Conservation (phyloP, 1,140 invertebrate genomes). For the Cotesia glomerata region DNA sequence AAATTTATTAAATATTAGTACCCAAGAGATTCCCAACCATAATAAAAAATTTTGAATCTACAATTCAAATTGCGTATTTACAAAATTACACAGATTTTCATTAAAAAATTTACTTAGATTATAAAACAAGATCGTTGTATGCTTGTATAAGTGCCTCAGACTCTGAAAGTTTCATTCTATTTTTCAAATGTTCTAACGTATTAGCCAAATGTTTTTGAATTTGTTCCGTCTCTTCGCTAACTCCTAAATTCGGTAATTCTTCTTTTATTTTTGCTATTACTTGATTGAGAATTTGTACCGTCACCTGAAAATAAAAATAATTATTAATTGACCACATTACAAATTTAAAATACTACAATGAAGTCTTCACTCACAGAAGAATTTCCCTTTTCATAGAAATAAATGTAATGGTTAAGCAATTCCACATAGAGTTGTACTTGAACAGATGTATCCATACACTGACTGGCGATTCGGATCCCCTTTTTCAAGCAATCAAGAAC, state of each 20-base stretch:
- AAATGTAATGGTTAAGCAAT: constrained; percentile 92
- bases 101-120: constrained; percentile 33
- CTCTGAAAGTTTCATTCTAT: constrained; percentile 70
- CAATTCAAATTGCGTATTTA: constrained; percentile 36
- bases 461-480: constrained; percentile 90
- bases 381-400: constrained; percentile 94
- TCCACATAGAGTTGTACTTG: constrained; percentile 96
- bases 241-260: constrained; percentile 89
- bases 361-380: constrained; percentile 64
- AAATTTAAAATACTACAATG: neutral
- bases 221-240: constrained; percentile 93
- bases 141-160: constrained; percentile 65
- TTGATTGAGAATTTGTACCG: constrained; percentile 79
- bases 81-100: constrained; percentile 39
- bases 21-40: neutral
- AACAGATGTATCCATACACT: constrained; percentile 97
- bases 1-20: neutral
- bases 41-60: neutral
- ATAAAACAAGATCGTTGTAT: constrained; percentile 68
- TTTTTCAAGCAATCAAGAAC: constrained; percentile 97
- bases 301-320: constrained; percentile 64
- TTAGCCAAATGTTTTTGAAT: constrained; percentile 68
- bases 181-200: constrained; percentile 79
- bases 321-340: neutral
- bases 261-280: constrained; percentile 92